These are phyloP conservation scores for Babylonia areolata DNA, from an alignment of 1,140 invertebrate genomes.

Conservation along the genomic window DNA sequence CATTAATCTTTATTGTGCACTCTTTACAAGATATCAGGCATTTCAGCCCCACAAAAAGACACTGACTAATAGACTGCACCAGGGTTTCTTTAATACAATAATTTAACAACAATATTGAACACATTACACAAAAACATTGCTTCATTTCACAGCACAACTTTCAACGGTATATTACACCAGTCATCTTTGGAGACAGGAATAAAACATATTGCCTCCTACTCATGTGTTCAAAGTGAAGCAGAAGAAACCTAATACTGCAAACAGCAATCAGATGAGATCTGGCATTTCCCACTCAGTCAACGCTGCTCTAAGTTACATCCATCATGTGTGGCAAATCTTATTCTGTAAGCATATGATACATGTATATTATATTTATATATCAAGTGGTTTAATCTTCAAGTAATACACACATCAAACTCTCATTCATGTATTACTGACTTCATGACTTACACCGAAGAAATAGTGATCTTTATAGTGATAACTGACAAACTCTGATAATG, in stretches of 20 bases:
- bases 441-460: no score
- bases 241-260: background rate
- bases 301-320: no score
- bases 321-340: no score
- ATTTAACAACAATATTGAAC: slow-evolving; percentile 1
- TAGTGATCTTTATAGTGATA: no score
- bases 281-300: background rate
- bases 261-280: background rate
- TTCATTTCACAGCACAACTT: background rate
- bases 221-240: background rate
- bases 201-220: background rate
- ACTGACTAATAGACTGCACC: background rate
- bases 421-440: no score
- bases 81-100: background rate
- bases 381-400: no score
- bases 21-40: background rate
- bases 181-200: background rate
- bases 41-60: background rate
- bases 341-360: background rate
- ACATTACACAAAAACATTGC: background rate
- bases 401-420: no score
- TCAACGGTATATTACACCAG: background rate
- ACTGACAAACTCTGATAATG: no score
- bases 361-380: background rate
- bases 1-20: slow-evolving; percentile 1